Evolutionary conservation across 1,140 invertebrate genomes (phyloP), one percentile per base, ranked within the genome.

Genomic region (Paralvinella palmiformis): DNA sequence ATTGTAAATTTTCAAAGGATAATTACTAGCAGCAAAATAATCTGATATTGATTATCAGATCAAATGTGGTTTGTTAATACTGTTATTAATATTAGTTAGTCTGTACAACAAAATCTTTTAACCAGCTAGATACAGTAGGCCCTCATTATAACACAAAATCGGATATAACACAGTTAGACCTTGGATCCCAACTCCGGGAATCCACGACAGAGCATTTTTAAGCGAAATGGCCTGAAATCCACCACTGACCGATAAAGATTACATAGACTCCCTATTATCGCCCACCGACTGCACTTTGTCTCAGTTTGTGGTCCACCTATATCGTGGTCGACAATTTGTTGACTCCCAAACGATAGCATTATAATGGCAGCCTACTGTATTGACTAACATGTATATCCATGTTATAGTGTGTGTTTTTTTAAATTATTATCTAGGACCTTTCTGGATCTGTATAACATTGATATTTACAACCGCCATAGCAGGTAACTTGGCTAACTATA

Each of bases 371-470:
- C 17, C 24, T 2, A 22, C 2, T 27, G 10, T 52, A 10, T 10
- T 52, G 20, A 10, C 33, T 15, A 31, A 22, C 22, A 33, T 31
- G 53, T 24, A n/a, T 7, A 6, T 10, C 29, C 33, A 33, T 57
- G 22, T 62, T n/a, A n/a, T 36, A 20, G 29, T 50, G 37, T 62
- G n/a, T 27, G 29, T 55, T 64, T 10, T 41, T 65, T 37, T 41
- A n/a, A n/a, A n/a, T n/a, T n/a, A n/a, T n/a, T n/a, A 69, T 75
- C 48, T 67, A 85, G 84, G 94, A 0, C 95, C 95, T n/a, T 92
- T 98, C 77, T 98, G 95, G 95, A 91, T 97, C 65, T 91, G 91
- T 71, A 84, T 91, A 4, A 97, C 94, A 2, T 79, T 98, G 73
- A 86, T 94, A 65, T 96, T 97, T 76, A 88, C 91, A 3, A 94